A percentile compares a stretch with the other conserved stretches of the same genome.
These are phyloP conservation scores for Lamellibrachia luymesi DNA, from an alignment of 1,140 invertebrate species.

Conservation along the genomic window DNA sequence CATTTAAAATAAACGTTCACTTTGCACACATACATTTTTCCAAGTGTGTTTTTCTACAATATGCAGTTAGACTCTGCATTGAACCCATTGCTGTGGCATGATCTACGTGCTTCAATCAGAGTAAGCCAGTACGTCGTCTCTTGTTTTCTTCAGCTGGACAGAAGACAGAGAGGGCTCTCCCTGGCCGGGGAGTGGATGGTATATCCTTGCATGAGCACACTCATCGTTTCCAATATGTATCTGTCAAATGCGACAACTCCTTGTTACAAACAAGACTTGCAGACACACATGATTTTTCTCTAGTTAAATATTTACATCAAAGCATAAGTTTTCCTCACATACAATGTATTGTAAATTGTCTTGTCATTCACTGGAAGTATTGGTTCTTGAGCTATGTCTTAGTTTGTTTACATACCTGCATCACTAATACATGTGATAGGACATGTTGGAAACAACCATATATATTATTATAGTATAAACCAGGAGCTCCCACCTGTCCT, in stretches of 20 bases:
- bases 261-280: not conserved
- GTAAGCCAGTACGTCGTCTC: not conserved
- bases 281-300: no score
- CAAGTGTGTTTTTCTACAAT: not conserved
- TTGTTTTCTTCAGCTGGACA: not conserved
- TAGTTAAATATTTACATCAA: no score
- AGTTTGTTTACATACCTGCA: no score
- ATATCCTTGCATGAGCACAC: constrained; percentile 27
- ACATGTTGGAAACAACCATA: no score
- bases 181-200: constrained; percentile 10
- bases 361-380: no score
- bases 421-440: no score
- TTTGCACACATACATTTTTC: not conserved
- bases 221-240: constrained; percentile 28
- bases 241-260: constrained; percentile 13
- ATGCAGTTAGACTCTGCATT: not conserved
- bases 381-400: no score
- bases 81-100: not conserved
- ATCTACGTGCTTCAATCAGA: not conserved
- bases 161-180: not conserved
- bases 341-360: no score
- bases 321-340: no score
- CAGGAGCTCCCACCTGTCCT: no score
- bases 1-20: not conserved
- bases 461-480: no score